These are phyloP conservation scores for Diadema setosum DNA, from an alignment of 35 echinoderm and acorn worm species.

Conservation along the genomic window DNA sequence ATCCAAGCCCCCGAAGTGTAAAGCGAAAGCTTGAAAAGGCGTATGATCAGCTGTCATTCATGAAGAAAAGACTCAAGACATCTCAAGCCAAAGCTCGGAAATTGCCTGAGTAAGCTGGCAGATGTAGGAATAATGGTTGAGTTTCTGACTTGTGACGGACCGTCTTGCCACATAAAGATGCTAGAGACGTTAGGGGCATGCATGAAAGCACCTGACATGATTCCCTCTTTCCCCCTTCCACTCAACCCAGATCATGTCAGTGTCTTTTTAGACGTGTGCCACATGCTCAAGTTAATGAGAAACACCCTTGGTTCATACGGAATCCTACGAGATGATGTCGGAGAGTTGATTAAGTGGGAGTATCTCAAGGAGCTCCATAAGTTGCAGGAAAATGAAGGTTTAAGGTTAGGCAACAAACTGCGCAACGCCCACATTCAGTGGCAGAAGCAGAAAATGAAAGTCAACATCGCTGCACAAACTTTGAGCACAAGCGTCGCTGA, in stretches of 20 bases:
- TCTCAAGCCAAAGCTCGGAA: not conserved
- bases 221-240: not conserved
- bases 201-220: not conserved
- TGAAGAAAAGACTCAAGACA: not conserved
- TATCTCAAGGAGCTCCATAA: conserved; percentile 20
- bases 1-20: too few relatives aligned
- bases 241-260: not conserved
- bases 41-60: not conserved
- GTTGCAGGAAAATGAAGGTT: conserved; percentile 5
- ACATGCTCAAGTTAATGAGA: not conserved
- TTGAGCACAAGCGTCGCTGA: conserved; percentile 54
- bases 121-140: not conserved
- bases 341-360: not conserved
- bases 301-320: not conserved
- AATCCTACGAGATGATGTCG: not conserved
- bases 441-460: conserved; percentile 65
- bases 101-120: not conserved
- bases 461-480: conserved; percentile 38
- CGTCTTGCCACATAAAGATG: not conserved
- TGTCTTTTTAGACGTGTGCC: not conserved
- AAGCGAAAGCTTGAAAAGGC: not conserved
- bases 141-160: not conserved
- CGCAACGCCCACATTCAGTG: conserved; percentile 27
- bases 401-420: conserved; percentile 20
- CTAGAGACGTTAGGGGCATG: not conserved